Percentiles rank a stretch among this genome's conserved stretches.
Evolutionary conservation across 2,888 invertebrate species (phyloP).

Genomic region (Tenthredo scrophulariae): DNA sequence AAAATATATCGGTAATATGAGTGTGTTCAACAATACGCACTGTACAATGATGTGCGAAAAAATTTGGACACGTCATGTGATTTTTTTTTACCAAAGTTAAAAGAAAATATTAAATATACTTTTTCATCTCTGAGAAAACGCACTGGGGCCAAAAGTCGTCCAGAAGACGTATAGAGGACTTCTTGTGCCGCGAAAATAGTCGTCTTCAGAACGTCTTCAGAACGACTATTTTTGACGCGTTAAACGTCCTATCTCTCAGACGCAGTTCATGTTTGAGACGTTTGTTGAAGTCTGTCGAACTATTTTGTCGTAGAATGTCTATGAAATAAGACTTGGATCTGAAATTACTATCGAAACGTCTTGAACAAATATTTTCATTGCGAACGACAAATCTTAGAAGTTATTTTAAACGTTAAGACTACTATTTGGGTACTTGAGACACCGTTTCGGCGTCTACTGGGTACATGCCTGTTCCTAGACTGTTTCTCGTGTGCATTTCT

Average conservation of each 20-base stretch:
- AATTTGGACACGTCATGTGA: background rate
- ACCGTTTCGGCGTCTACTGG: too few species aligned
- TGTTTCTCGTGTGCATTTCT: background rate
- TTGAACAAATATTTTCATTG: background rate
- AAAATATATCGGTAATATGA: constrained; percentile 51
- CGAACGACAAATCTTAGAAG: background rate
- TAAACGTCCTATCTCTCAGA: background rate
- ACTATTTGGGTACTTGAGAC: too few species aligned
- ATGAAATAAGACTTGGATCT: too few species aligned
- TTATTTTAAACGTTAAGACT: too few species aligned
- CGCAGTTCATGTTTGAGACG: background rate
- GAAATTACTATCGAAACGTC: background rate
- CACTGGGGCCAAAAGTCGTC: background rate
- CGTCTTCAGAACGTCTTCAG: background rate
- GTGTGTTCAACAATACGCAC: constrained; percentile 20
- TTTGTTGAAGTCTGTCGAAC: background rate
- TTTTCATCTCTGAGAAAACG: background rate
- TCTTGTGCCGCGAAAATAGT: background rate
- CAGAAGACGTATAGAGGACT: background rate
- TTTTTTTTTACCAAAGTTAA: background rate
- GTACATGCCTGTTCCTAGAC: too few species aligned
- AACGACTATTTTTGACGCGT: background rate
- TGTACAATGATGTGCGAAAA: constrained; percentile 17
- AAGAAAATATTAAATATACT: background rate
- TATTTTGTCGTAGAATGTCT: too few species aligned